Conservation (phyloP, 2,797 vertebrate species). For the Notolabrus celidotus region DNA sequence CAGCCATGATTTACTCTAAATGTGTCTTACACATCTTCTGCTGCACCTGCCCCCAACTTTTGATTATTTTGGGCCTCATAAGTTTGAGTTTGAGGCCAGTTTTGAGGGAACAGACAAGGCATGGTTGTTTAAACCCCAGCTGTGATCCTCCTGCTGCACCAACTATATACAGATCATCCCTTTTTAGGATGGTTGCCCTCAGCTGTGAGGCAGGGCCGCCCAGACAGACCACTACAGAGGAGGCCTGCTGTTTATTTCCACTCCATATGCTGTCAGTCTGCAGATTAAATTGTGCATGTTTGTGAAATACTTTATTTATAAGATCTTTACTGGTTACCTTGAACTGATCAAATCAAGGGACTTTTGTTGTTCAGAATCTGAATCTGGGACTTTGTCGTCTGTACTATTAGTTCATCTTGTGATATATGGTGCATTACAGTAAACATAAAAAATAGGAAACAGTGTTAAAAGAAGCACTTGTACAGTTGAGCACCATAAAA, state of each 20-base stretch:
- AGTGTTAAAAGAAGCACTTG: too few species aligned
- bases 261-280: slow-evolving; percentile 6
- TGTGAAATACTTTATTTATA: not conserved
- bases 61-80: slow-evolving; percentile 32
- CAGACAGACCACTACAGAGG: slow-evolving; percentile 49
- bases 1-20: too few species aligned
- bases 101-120: slow-evolving; percentile 29
- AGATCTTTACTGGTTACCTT: not conserved
- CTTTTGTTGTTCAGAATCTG: too few species aligned
- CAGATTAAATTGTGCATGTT: not conserved
- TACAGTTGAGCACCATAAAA: too few species aligned
- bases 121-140: slow-evolving; percentile 56
- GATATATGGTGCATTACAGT: too few species aligned
- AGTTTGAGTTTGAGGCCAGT: slow-evolving; percentile 36
- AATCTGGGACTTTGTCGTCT: too few species aligned
- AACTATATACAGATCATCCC: slow-evolving; percentile 57
- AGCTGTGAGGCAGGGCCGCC: slow-evolving; percentile 43
- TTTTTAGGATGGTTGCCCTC: slow-evolving; percentile 52
- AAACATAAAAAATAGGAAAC: too few species aligned
- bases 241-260: slow-evolving; percentile 13
- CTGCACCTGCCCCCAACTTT: slow-evolving; percentile 49
- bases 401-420: too few species aligned
- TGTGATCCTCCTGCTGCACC: slow-evolving; percentile 51
- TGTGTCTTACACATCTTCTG: slow-evolving; percentile 15
- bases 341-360: not conserved